phyloP scores from a whole-genome alignment of 2,113 vertebrate genomes.

The Naja naja region DNA sequence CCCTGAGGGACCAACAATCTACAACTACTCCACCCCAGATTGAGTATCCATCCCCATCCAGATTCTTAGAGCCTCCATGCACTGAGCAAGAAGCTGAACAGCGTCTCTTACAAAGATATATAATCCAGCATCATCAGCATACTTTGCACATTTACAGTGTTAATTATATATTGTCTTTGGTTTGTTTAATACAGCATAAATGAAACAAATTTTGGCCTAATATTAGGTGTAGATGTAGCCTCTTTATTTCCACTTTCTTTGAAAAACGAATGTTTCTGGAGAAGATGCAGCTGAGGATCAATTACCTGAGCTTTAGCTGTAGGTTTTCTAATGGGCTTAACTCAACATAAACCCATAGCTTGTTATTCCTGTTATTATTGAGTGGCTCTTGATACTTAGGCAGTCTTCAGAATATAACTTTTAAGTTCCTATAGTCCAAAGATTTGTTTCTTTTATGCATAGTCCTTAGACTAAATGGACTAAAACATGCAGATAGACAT shows the following conservation, averaged over 20 bases:
- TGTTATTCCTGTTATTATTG: not conserved
- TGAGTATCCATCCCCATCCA: not conserved
- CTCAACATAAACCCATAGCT: not conserved
- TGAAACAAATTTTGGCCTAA: not conserved
- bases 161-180: not conserved
- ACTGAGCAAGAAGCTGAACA: not conserved
- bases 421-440: fast-evolving
- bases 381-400: not conserved
- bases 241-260: not conserved
- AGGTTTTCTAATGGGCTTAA: not conserved
- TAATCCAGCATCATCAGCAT: not conserved
- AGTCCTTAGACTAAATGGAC: fast-evolving
- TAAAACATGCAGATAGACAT: no score
- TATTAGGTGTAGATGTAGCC: not conserved
- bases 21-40: not conserved
- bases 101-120: not conserved
- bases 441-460: fast-evolving
- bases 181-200: not conserved
- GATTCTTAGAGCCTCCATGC: not conserved
- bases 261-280: no score
- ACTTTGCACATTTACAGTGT: not conserved
- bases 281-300: not conserved
- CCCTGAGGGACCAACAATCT: not conserved
- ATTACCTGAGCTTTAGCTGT: not conserved
- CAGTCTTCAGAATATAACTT: not conserved